Evolutionary conservation across 2,113 vertebrate species (phyloP).

Genomic region (Cettia cetti): DNA sequence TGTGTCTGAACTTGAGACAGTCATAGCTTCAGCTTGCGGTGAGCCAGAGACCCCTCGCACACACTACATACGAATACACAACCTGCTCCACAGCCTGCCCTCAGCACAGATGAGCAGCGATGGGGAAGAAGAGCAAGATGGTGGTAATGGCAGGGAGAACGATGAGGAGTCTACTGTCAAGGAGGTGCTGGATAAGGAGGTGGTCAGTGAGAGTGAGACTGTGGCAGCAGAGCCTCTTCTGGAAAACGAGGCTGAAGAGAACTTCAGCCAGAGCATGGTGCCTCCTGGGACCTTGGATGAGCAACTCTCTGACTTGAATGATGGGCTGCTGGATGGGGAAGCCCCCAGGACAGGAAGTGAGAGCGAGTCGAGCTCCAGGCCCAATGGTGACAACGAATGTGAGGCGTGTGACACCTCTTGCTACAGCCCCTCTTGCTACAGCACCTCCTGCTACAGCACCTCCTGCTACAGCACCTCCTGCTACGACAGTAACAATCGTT

Average conservation of each 20-base stretch:
- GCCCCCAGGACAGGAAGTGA: constrained; percentile 79
- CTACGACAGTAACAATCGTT: constrained; percentile 81
- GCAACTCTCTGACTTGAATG: constrained; percentile 77
- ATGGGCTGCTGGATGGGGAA: constrained; percentile 77
- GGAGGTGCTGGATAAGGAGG: constrained; percentile 69
- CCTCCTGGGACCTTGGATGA: constrained; percentile 78
- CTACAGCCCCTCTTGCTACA: constrained; percentile 87
- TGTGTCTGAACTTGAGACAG: constrained; percentile 93
- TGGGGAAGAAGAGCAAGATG: constrained; percentile 68
- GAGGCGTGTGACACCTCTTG: constrained; percentile 86
- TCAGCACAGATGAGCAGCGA: constrained; percentile 73
- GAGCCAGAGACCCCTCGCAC: constrained; percentile 93
- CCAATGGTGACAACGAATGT: constrained; percentile 82
- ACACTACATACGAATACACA: constrained; percentile 95
- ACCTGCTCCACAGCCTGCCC: constrained; percentile 93
- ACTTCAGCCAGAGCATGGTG: constrained; percentile 65
- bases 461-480: constrained; percentile 95
- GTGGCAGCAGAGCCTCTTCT: constrained; percentile 57
- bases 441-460: constrained; percentile 91
- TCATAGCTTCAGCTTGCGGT: constrained; percentile 88
- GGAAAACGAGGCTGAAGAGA: constrained; percentile 46
- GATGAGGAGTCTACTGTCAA: constrained; percentile 75
- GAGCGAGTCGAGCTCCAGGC: constrained; percentile 74
- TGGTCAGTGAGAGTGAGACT: constrained; percentile 71
- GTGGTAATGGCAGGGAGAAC: neutral